phyloP scores from a whole-genome alignment of 1,140 invertebrate genomes.

The Coptotermes formosanus region DNA sequence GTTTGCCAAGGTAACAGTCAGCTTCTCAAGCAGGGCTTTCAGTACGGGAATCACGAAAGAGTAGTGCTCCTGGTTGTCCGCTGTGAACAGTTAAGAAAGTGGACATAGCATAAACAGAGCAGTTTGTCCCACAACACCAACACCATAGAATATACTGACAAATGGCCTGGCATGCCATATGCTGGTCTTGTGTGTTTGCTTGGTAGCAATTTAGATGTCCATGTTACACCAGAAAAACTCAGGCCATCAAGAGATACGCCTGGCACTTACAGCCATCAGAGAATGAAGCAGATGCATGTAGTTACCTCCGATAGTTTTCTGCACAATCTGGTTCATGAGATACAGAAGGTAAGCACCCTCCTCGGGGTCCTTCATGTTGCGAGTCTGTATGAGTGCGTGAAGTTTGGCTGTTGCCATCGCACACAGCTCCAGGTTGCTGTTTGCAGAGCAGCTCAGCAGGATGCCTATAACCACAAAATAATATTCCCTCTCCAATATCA shows the following conservation, averaged over 20 bases:
- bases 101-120: neutral
- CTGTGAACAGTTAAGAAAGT: conserved; percentile 39
- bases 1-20: conserved; percentile 48
- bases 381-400: conserved; percentile 59
- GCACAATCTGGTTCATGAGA: conserved; percentile 47
- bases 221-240: too few species aligned
- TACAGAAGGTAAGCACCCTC: conserved; percentile 57
- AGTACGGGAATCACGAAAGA: conserved; percentile 63
- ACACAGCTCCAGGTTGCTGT: conserved; percentile 56
- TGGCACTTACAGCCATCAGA: neutral
- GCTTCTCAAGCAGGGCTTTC: conserved; percentile 62
- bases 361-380: conserved; percentile 52
- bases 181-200: neutral
- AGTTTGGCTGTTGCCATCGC: conserved; percentile 61
- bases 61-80: conserved; percentile 57
- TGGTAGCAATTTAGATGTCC: neutral
- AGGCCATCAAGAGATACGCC: neutral
- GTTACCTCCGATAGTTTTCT: conserved; percentile 48
- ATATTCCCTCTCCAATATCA: too few species aligned
- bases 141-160: neutral
- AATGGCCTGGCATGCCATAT: neutral
- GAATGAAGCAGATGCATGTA: neutral
- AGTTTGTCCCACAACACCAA: neutral
- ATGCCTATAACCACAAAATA: conserved; percentile 42
- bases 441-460: conserved; percentile 56